Evolutionary conservation across 30 jellyfish, hydroid and myxozoan genomes (phyloP).

Genomic region (Aurelia aurita complex sp. Pacific): DNA sequence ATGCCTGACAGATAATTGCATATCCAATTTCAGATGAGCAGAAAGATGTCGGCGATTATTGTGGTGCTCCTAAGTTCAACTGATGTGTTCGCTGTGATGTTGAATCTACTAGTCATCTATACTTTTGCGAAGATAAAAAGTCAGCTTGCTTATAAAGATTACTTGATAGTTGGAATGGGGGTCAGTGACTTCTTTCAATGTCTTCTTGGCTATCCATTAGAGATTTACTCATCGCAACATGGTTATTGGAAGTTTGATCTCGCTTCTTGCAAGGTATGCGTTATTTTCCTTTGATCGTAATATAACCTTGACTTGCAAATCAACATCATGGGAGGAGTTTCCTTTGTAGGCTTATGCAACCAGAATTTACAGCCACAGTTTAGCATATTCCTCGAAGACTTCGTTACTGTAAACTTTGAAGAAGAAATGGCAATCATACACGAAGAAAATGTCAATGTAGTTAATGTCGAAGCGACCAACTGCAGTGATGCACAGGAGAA

Average conservation of each 20-base stretch:
- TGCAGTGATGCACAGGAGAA: no score
- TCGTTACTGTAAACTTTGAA: no score
- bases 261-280: constrained; percentile 37
- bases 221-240: constrained; percentile 50
- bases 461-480: no score
- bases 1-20: no score
- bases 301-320: no score
- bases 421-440: no score
- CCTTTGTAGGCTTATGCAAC: no score
- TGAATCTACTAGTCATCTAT: constrained; percentile 46
- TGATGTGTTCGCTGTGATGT: constrained; percentile 44
- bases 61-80: constrained; percentile 20
- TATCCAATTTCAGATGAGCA: no score
- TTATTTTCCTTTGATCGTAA: neutral
- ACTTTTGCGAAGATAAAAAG: constrained; percentile 29
- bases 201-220: constrained; percentile 70
- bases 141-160: constrained; percentile 48
- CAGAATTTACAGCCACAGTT: no score
- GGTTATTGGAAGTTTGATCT: constrained; percentile 59
- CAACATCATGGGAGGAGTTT: no score
- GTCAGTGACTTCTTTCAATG: constrained; percentile 59
- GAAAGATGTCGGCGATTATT: constrained; percentile 29
- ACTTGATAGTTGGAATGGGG: constrained; percentile 59
- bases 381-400: no score
- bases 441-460: no score